A percentile compares a stretch with the other conserved stretches of the same genome.
These are phyloP conservation scores for Bombus turneri DNA, from an alignment of 1,140 invertebrate genomes.

Conservation along the genomic window DNA sequence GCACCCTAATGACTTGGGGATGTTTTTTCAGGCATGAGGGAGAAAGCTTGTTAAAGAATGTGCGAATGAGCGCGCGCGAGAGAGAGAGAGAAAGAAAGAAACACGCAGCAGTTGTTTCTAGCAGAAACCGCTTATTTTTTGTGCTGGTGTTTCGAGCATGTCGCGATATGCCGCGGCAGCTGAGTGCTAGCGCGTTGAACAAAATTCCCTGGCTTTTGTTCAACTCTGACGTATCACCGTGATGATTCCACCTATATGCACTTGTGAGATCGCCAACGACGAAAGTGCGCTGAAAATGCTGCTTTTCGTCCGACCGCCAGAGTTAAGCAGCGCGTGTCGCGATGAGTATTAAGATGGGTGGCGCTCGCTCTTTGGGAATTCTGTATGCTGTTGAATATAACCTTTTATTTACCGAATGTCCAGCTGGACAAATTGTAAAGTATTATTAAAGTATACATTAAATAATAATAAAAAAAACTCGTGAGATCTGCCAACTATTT, in stretches of 20 bases:
- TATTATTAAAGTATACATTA: too few species aligned
- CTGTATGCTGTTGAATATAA: too few species aligned
- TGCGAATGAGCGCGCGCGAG: too few species aligned
- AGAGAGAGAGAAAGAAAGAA: not conserved
- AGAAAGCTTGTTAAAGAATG: not conserved
- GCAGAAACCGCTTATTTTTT: conserved; percentile 12
- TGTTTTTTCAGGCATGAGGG: conserved; percentile 4
- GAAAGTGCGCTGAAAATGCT: too few species aligned
- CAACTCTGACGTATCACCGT: not conserved
- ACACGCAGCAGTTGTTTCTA: conserved; percentile 7
- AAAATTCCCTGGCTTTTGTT: conserved; percentile 24
- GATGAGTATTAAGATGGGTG: accelerated
- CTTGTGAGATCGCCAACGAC: not conserved
- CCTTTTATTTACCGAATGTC: too few species aligned
- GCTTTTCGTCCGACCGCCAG: too few species aligned
- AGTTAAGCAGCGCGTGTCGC: too few species aligned
- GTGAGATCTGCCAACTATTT: not conserved
- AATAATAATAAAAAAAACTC: not conserved
- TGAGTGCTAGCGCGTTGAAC: not conserved
- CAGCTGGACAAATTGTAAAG: too few species aligned
- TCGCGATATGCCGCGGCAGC: not conserved
- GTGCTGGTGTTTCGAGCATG: not conserved
- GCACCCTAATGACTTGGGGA: conserved; percentile 13
- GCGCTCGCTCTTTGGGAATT: too few species aligned
- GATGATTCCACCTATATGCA: not conserved